Evolutionary conservation across 2,888 invertebrate genomes (phyloP).

Genomic region (Cacoxenus indagator): DNA sequence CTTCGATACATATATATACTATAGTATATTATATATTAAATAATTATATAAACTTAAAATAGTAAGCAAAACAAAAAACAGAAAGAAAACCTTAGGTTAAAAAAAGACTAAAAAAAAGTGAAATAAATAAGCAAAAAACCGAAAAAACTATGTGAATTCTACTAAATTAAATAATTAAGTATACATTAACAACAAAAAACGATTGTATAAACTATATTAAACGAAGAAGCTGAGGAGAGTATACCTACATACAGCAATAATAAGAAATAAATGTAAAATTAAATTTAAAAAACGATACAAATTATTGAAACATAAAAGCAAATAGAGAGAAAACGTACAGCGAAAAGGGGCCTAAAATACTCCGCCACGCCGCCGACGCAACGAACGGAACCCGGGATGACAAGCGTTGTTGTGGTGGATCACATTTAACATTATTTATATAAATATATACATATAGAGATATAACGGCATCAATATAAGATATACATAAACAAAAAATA

Average conservation of each 20-base stretch:
- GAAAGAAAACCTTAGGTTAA: conserved; percentile 59
- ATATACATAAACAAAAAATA: neutral
- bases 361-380: neutral
- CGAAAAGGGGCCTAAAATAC: conserved; percentile 39
- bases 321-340: conserved; percentile 57
- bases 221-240: conserved; percentile 27
- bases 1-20: conserved; percentile 71
- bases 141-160: conserved; percentile 23
- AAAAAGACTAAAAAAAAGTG: conserved; percentile 68
- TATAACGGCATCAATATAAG: neutral
- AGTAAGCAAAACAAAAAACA: conserved; percentile 50
- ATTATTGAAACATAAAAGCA: conserved; percentile 59
- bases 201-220: conserved; percentile 23
- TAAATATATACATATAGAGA: neutral
- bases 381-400: neutral
- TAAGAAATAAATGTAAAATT: no score
- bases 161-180: conserved; percentile 43
- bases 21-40: conserved; percentile 68
- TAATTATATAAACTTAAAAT: conserved; percentile 58
- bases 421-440: neutral
- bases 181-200: conserved; percentile 54
- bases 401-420: neutral
- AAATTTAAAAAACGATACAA: no score
- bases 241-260: conserved; percentile 59
- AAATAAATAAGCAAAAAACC: no score